phyloP scores from a whole-genome alignment of 2,113 vertebrate species.

The Python bivittatus region DNA sequence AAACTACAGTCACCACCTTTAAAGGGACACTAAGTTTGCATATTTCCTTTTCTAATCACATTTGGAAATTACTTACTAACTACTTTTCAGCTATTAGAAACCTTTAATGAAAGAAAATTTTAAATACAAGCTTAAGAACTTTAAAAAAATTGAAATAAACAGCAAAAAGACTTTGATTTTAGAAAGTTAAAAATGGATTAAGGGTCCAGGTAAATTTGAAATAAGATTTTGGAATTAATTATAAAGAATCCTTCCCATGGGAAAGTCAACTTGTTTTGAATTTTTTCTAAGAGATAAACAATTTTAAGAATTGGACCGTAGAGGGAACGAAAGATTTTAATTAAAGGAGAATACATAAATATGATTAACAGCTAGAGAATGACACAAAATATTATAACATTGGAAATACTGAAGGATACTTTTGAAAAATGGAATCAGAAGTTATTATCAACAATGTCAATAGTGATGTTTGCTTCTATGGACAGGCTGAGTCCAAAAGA shows the following conservation, averaged over 20 bases:
- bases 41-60: neutral
- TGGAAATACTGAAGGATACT: neutral
- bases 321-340: neutral
- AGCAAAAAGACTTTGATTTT: neutral
- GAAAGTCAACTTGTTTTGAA: neutral
- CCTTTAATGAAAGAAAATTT: neutral
- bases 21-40: neutral
- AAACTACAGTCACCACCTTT: neutral
- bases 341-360: neutral
- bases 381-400: neutral
- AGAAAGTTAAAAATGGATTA: neutral
- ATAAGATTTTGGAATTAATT: neutral
- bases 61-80: neutral
- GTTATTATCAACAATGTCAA: neutral
- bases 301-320: neutral
- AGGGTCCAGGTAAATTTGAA: neutral
- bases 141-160: neutral
- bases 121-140: neutral
- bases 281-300: neutral
- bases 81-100: neutral
- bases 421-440: neutral
- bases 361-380: neutral
- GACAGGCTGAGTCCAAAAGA: neutral
- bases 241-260: neutral
- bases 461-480: neutral